Evolutionary conservation across 2,888 invertebrate genomes (phyloP).

Genomic region (Keiferia lycopersicella): DNA sequence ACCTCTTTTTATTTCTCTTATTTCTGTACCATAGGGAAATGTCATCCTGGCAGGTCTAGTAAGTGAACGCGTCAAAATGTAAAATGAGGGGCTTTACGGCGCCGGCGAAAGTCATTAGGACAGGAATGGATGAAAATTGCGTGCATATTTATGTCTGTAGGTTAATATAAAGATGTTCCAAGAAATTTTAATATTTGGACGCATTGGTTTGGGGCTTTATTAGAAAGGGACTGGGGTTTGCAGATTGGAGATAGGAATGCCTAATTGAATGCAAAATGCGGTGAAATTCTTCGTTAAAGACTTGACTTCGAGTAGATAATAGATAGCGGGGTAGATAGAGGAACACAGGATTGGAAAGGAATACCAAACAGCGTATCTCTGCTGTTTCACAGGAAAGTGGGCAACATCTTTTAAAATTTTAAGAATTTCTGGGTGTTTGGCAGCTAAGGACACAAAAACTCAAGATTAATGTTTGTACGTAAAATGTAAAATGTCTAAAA

Average conservation of each 20-base stretch:
- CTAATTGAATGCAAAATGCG: slow-evolving; percentile 5
- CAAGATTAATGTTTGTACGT: too few relatives aligned
- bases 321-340: too few relatives aligned
- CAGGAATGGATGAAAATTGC: slow-evolving; percentile 79
- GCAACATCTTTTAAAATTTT: too few relatives aligned
- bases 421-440: too few relatives aligned
- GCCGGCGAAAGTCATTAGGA: slow-evolving; percentile 81
- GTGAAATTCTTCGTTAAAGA: background rate
- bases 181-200: slow-evolving; percentile 23
- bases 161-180: slow-evolving; percentile 55
- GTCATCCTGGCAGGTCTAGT: slow-evolving; percentile 74
- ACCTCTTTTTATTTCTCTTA: slow-evolving; percentile 50
- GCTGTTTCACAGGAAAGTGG: too few relatives aligned
- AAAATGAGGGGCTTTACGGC: slow-evolving; percentile 80
- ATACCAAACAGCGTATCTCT: too few relatives aligned
- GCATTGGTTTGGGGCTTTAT: slow-evolving; percentile 23
- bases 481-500: too few relatives aligned
- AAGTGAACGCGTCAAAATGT: slow-evolving; percentile 81
- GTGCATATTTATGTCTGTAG: slow-evolving; percentile 76
- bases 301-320: too few relatives aligned
- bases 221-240: slow-evolving; percentile 12
- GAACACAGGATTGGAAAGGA: too few relatives aligned
- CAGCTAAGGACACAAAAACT: too few relatives aligned
- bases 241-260: slow-evolving; percentile 12
- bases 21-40: slow-evolving; percentile 61